These are phyloP conservation scores for Stegastes partitus DNA, from an alignment of 2,113 vertebrate species.

Conservation along the genomic window DNA sequence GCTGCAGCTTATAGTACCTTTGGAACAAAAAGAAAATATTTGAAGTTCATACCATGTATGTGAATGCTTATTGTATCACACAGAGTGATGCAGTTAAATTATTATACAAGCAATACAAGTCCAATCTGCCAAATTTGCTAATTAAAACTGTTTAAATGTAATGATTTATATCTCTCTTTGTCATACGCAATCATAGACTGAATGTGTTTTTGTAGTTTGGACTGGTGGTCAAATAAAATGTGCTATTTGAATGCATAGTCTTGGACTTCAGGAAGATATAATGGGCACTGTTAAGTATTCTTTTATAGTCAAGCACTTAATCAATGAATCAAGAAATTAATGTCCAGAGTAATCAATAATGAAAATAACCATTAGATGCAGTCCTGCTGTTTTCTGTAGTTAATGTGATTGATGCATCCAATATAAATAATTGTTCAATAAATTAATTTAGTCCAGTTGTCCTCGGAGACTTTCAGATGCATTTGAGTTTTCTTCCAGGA, in stretches of 20 bases:
- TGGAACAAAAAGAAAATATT: constrained; percentile 11
- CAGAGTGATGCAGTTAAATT: too few relatives aligned
- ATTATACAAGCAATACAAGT: too few relatives aligned
- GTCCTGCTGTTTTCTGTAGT: neutral
- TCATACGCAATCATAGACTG: too few relatives aligned
- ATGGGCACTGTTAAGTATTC: too few relatives aligned
- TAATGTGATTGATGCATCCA: neutral
- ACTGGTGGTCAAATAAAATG: neutral
- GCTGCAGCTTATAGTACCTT: constrained; percentile 52
- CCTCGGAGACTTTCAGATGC: constrained; percentile 4
- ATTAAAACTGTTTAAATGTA: too few relatives aligned
- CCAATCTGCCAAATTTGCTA: too few relatives aligned
- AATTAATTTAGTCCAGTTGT: constrained; percentile 12
- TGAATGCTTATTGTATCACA: neutral
- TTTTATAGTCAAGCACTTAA: neutral
- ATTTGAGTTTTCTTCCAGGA: constrained; percentile 13
- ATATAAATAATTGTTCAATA: neutral
- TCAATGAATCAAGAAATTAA: neutral
- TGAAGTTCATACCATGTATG: neutral
- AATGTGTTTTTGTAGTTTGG: neutral
- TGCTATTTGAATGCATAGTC: too few relatives aligned
- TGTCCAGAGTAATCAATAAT: neutral
- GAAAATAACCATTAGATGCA: neutral
- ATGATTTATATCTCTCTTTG: too few relatives aligned
- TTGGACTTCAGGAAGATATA: too few relatives aligned